These are phyloP conservation scores for Perodicticus potto DNA, from an alignment of 2,797 vertebrate genomes.

Conservation along the genomic window DNA sequence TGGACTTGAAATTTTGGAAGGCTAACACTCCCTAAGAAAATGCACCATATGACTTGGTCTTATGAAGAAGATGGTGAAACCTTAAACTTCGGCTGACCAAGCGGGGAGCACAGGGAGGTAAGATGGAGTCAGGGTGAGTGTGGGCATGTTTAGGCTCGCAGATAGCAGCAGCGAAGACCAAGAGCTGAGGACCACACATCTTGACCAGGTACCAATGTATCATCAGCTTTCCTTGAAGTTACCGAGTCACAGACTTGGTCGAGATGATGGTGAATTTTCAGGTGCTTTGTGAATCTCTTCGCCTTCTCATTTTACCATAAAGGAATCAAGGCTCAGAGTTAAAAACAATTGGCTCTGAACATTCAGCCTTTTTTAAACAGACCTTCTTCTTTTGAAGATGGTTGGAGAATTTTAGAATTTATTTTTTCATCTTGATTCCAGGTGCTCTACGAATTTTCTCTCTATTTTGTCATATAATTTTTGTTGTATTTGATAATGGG, in stretches of 20 bases:
- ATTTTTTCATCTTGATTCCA: constrained; percentile 20
- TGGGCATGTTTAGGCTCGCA: not conserved
- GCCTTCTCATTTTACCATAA: not conserved
- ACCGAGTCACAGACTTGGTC: not conserved
- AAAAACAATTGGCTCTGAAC: not conserved
- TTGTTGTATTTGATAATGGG: not conserved
- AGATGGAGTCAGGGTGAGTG: not conserved
- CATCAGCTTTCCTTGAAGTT: not conserved
- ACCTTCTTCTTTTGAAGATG: not conserved
- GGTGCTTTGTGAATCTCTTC: not conserved
- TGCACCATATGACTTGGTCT: not conserved
- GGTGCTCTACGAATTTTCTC: not conserved
- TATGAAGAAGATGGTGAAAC: not conserved
- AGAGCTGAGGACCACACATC: not conserved
- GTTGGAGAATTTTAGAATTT: constrained; percentile 10
- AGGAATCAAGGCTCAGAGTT: not conserved
- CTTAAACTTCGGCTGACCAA: not conserved
- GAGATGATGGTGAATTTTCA: not conserved
- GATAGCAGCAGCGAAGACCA: not conserved
- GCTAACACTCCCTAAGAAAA: not conserved
- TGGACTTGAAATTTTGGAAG: not conserved
- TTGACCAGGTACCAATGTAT: not conserved
- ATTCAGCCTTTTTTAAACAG: not conserved
- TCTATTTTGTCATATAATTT: not conserved
- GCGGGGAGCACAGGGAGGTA: not conserved